Evolutionary conservation across 2,888 invertebrate genomes (phyloP), one percentile per base, ranked within the genome.

Genomic region (Eueremaeus valkanovi): DNA sequence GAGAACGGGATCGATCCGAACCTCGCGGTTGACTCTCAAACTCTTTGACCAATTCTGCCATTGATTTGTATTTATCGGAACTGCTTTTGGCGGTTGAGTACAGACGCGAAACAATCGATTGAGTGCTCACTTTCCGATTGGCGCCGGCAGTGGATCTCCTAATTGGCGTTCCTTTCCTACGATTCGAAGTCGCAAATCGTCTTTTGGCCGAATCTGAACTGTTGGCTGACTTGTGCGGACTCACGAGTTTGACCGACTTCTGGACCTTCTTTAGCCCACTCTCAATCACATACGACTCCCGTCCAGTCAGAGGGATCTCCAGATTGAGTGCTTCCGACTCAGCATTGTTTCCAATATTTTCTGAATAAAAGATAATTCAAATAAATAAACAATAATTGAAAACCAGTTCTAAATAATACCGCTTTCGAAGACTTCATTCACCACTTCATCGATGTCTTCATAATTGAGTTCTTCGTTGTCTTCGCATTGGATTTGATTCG

Each of bases 141-240:
- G 36, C 9, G 21, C 36, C 18, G 16, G 11, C 3, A 9, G 21
- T 24, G 13, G 24, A 24, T 29, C 3, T 58, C n/a, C 36, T 33
- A 13, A 63, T 31, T 21, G 66, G 66, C 8, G 66, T 66, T 36
- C 36, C 66, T 66, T 36, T 33, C n/a, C 40, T 66, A 18, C 36
- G 66, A 16, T 3, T 5, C 3, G 21, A 33, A 33, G 18, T 36
- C n/a, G 21, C 2, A 18, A 36, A 33, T n/a, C 66, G 11, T 36
- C n/a, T 33, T n/a, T 36, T 33, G 2, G n/a, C n/a, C 8, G 66
- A 61, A 6, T 9, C 1, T 21, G 55, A n/a, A 8, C 3, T 58
- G 11, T 66, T 66, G 11, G 33, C 31, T n/a, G 36, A 31, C 18
- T 66, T 36, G 1, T 13, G 8, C 6, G 66, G 66, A 66, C 66